Evolutionary conservation across 2,888 invertebrate species (phyloP).

Genomic region (Parnassius apollo): DNA sequence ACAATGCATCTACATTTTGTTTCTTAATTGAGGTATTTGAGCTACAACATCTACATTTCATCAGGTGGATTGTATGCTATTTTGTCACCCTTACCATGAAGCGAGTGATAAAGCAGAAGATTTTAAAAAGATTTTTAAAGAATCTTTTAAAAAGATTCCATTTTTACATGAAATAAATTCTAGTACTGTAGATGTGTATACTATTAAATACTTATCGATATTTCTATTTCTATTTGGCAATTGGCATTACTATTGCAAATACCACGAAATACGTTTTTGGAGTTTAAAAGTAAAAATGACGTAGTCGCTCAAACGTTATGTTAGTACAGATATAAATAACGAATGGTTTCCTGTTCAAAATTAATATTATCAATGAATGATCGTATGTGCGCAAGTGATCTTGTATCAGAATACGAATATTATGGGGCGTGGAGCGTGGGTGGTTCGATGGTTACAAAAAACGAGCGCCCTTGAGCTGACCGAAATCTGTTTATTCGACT

Average conservation of each 20-base stretch:
- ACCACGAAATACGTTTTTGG: neutral
- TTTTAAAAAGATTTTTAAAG: no score
- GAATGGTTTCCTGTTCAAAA: slow-evolving; percentile 13
- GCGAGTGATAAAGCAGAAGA: no score
- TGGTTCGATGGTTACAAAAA: slow-evolving; percentile 55
- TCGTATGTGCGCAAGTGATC: slow-evolving; percentile 31
- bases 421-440: slow-evolving; percentile 42
- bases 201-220: neutral
- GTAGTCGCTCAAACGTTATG: slow-evolving; percentile 2
- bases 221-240: neutral
- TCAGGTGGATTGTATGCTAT: no score
- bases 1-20: no score
- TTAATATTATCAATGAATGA: slow-evolving; percentile 29
- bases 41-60: no score
- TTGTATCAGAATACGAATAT: slow-evolving; percentile 31
- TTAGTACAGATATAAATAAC: slow-evolving; percentile 13
- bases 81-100: no score
- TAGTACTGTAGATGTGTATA: no score
- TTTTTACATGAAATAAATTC: no score
- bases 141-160: no score
- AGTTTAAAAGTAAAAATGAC: slow-evolving; percentile 18
- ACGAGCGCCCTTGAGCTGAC: slow-evolving; percentile 62
- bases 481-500: slow-evolving; percentile 70
- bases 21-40: no score
- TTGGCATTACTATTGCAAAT: neutral